A percentile compares a stretch with the other conserved stretches of the same genome.
Conservation (phyloP, 2,113 vertebrate genomes). For the Sardina pilchardus region DNA sequence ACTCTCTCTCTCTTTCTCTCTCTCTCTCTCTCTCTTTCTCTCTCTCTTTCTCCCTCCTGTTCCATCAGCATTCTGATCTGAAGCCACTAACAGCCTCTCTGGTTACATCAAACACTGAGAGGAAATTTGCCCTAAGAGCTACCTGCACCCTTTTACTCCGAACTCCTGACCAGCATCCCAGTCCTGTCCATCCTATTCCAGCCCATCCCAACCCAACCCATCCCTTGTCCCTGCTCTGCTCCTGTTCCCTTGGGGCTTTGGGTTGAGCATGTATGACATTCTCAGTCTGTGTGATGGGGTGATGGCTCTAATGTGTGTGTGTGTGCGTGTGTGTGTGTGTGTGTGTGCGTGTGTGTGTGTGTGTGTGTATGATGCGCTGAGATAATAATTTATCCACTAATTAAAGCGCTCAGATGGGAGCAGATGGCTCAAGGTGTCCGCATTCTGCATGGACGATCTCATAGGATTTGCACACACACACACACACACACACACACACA, state of each 20-base stretch:
- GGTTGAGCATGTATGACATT: slow-evolving; percentile 34
- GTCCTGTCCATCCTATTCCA: not conserved
- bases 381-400: slow-evolving; percentile 16
- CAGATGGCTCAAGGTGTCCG: slow-evolving; percentile 51
- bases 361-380: slow-evolving; percentile 31
- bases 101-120: not conserved
- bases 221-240: slow-evolving; percentile 30
- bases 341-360: slow-evolving; percentile 39
- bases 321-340: slow-evolving; percentile 28
- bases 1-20: slow-evolving; percentile 19
- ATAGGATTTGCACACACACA: not conserved
- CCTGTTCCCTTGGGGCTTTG: slow-evolving; percentile 33
- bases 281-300: not conserved
- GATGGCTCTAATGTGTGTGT: not conserved
- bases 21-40: slow-evolving; percentile 11
- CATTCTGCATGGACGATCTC: slow-evolving; percentile 11
- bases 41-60: not conserved
- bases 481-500: not conserved
- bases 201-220: not conserved
- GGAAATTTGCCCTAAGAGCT: not conserved
- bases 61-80: not conserved
- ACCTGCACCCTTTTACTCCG: not conserved
- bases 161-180: slow-evolving; percentile 8
- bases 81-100: not conserved
- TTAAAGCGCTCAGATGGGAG: slow-evolving; percentile 21